These are phyloP conservation scores for Perithous albicinctus DNA, from an alignment of 2,888 invertebrate species.

Conservation along the genomic window DNA sequence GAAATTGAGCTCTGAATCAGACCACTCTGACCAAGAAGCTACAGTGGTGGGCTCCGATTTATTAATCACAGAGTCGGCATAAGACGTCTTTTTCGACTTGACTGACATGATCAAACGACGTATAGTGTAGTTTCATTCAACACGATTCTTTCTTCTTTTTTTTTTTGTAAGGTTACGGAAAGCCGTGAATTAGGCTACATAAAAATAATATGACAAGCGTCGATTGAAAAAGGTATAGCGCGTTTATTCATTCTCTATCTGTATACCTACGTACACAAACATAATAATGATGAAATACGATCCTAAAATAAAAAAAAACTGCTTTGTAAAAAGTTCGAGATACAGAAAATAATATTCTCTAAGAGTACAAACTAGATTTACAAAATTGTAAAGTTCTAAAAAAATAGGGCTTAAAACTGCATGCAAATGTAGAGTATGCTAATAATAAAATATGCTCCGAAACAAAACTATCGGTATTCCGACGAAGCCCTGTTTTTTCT, in stretches of 20 bases:
- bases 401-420: constrained; percentile 54
- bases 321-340: constrained; percentile 52
- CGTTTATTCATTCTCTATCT: constrained; percentile 43
- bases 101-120: constrained; percentile 52
- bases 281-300: constrained; percentile 46
- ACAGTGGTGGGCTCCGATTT: constrained; percentile 30
- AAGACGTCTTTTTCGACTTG: constrained; percentile 44
- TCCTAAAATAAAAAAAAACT: constrained; percentile 23
- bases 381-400: constrained; percentile 62
- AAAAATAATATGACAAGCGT: background rate
- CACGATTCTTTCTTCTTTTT: constrained; percentile 8
- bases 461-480: constrained; percentile 33
- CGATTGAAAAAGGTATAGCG: constrained; percentile 53
- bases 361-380: constrained; percentile 60
- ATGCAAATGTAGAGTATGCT: constrained; percentile 54
- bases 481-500: constrained; percentile 38
- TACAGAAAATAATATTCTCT: constrained; percentile 64
- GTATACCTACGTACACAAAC: constrained; percentile 43
- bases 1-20: constrained; percentile 72
- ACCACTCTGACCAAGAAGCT: constrained; percentile 75
- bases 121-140: background rate
- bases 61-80: constrained; percentile 39
- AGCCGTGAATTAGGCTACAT: background rate
- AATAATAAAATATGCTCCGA: constrained; percentile 54
- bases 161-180: too few relatives aligned